Evolutionary conservation across 37 sponge, comb jelly and placozoan species (phyloP).

Genomic region (Eunapius fragilis): DNA sequence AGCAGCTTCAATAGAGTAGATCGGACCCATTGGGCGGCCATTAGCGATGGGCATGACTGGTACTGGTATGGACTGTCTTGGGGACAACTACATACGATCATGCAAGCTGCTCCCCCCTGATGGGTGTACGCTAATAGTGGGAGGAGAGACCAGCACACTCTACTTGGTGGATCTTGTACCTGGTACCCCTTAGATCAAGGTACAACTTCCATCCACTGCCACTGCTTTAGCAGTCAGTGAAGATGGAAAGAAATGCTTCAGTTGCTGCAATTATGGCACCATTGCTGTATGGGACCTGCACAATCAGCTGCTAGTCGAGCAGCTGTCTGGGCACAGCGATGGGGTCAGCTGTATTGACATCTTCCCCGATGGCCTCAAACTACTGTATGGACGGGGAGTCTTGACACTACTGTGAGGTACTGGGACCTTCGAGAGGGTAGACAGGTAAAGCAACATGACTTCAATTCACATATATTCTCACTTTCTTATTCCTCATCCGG

Average conservation of each 20-base stretch:
- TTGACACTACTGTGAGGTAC: slow-evolving; percentile 92
- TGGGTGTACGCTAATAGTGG: slow-evolving; percentile 98
- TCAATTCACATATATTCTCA: no score
- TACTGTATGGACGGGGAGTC: slow-evolving; percentile 97
- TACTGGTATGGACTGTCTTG: slow-evolving; percentile 83
- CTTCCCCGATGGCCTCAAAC: slow-evolving; percentile 87
- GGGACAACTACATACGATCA: slow-evolving; percentile 95
- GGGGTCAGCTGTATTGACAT: slow-evolving; percentile 98
- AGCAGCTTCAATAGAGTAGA: slow-evolving; percentile 83
- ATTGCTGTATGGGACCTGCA: slow-evolving; percentile 97
- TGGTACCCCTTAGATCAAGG: slow-evolving; percentile 77
- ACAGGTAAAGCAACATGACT: no score
- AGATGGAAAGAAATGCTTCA: slow-evolving; percentile 92
- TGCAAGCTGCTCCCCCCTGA: slow-evolving; percentile 92
- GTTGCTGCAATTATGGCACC: slow-evolving; percentile 97
- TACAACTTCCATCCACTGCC: slow-evolving; percentile 80
- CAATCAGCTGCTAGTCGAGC: slow-evolving; percentile 70
- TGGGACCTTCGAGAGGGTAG: slow-evolving; percentile 96
- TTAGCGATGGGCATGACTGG: slow-evolving; percentile 88
- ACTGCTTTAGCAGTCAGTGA: slow-evolving; percentile 89
- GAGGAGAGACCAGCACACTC: slow-evolving; percentile 88
- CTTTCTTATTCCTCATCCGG: no score
- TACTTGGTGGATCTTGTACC: slow-evolving; percentile 87
- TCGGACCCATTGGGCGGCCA: slow-evolving; percentile 92
- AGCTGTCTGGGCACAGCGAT: slow-evolving; percentile 92